Conservation (phyloP, 1,140 invertebrate genomes). For the Spodoptera frugiperda region DNA sequence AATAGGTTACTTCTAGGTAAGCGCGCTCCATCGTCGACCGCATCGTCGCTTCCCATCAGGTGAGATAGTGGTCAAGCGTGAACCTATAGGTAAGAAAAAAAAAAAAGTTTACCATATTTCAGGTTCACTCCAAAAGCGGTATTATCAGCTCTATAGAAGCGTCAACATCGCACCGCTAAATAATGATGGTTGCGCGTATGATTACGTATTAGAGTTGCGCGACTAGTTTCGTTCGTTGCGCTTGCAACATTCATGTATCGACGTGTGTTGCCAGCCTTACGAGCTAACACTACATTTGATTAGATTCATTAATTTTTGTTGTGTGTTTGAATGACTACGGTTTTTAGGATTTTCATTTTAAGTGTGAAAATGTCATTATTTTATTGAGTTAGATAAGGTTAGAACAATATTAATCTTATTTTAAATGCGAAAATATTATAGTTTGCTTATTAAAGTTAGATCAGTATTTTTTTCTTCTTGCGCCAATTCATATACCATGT, state of each 20-base stretch:
- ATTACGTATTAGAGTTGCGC: constrained; percentile 66
- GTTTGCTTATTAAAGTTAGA: no score
- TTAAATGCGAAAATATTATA: no score
- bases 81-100: no score
- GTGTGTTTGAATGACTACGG: neutral
- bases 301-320: constrained; percentile 3
- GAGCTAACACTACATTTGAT: neutral
- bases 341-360: neutral
- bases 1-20: no score
- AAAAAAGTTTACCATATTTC: no score
- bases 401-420: no score
- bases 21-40: no score
- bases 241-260: constrained; percentile 43
- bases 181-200: constrained; percentile 68
- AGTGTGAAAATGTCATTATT: neutral
- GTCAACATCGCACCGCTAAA: constrained; percentile 52
- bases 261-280: constrained; percentile 38
- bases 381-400: no score
- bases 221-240: constrained; percentile 28
- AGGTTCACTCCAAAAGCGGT: no score
- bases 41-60: no score
- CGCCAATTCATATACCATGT: no score
- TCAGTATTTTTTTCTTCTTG: neutral
- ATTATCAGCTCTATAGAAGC: constrained; percentile 3
- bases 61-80: no score